Evolutionary conservation across 2,113 vertebrate species (phyloP).

Genomic region (Macquaria australasica): DNA sequence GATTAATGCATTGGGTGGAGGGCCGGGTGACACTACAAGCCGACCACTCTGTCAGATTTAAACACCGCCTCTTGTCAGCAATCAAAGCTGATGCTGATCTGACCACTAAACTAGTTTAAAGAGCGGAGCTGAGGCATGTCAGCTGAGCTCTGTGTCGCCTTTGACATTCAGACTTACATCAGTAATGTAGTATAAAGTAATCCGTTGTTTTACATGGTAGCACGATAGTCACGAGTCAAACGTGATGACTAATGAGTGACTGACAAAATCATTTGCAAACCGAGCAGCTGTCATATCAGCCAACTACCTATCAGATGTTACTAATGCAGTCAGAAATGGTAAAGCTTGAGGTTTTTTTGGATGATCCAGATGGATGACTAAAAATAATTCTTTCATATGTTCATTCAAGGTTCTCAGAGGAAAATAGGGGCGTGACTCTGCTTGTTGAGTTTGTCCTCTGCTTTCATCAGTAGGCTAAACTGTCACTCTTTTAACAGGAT

Average conservation of each 20-base stretch:
- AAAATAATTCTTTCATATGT: conserved; percentile 17
- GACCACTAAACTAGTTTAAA: conserved; percentile 5
- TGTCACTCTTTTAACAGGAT: conserved; percentile 29
- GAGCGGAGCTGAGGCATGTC: background rate
- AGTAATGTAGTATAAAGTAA: background rate
- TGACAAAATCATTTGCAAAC: background rate
- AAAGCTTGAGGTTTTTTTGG: background rate
- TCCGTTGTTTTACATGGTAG: background rate
- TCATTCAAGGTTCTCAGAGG: background rate
- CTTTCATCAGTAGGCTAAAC: background rate
- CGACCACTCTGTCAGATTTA: background rate
- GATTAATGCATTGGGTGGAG: background rate
- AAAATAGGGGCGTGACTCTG: conserved; percentile 24
- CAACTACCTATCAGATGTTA: conserved; percentile 2
- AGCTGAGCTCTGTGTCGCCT: background rate
- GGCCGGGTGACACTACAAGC: background rate
- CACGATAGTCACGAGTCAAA: conserved; percentile 34
- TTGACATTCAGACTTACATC: background rate
- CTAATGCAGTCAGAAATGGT: conserved; percentile 7
- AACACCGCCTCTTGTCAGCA: conserved; percentile 1
- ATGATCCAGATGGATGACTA: background rate
- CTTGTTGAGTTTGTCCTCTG: conserved; percentile 22
- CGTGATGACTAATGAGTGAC: background rate
- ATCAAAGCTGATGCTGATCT: conserved; percentile 13
- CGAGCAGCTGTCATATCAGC: conserved; percentile 23